Conservation (phyloP, 2,113 vertebrate genomes). For the Psettodes erumei region DNA sequence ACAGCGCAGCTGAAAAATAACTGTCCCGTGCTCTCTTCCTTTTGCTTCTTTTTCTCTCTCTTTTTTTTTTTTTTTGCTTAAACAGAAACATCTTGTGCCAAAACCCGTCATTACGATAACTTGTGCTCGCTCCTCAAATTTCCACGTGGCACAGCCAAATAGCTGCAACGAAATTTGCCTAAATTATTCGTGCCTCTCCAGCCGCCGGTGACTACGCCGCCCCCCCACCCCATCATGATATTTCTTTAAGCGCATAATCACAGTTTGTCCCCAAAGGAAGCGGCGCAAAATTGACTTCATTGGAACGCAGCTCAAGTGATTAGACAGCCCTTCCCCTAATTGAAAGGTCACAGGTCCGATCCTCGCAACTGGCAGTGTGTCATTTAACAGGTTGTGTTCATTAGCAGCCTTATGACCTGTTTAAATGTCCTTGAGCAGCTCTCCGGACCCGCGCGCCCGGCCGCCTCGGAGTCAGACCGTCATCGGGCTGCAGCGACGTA, state of each 20-base stretch:
- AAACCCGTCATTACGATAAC: conserved; percentile 50
- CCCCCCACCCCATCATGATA: neutral
- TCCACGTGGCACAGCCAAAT: conserved; percentile 15
- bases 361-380: conserved; percentile 34
- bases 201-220: neutral
- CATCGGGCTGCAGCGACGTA: conserved; percentile 6
- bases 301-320: conserved; percentile 43
- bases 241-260: conserved; percentile 19
- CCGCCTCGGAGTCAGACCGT: conserved; percentile 41
- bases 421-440: conserved; percentile 54
- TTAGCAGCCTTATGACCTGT: conserved; percentile 64
- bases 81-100: conserved; percentile 7
- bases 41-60: no score
- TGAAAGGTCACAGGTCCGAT: conserved; percentile 70
- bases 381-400: conserved; percentile 66
- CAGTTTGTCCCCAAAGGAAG: conserved; percentile 26
- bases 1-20: conserved; percentile 26
- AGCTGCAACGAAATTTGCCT: conserved; percentile 19
- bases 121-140: conserved; percentile 24
- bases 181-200: conserved; percentile 24
- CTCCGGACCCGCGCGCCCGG: conserved; percentile 21
- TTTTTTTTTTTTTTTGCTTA: conserved; percentile 34
- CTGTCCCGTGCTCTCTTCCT: conserved; percentile 11
- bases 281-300: conserved; percentile 2
- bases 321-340: conserved; percentile 55